Conservation (phyloP, 2,888 invertebrate species). For the Rapana venosa region DNA sequence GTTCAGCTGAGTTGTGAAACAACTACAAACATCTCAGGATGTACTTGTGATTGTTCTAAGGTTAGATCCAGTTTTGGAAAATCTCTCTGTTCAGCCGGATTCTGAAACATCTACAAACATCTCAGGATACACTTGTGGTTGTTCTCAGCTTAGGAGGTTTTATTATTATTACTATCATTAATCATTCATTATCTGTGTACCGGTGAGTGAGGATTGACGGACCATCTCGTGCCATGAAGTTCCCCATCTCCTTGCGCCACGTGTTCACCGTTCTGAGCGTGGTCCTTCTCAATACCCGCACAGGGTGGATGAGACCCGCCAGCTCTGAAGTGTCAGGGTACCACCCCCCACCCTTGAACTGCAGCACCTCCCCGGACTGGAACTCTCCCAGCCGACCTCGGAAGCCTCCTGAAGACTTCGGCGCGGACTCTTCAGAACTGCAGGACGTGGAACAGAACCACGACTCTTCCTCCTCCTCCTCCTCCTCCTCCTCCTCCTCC, state of each 20-base stretch:
- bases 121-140: too few species aligned
- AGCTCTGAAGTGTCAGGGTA: not conserved
- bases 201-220: not conserved
- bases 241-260: not conserved
- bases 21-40: too few species aligned
- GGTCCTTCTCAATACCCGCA: not conserved
- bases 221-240: slow-evolving; percentile 40
- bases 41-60: too few species aligned
- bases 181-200: not conserved
- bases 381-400: not conserved
- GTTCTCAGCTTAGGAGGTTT: too few species aligned
- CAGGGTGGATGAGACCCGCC: not conserved
- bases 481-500: not conserved
- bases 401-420: not conserved
- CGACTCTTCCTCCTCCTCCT: too few species aligned
- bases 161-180: too few species aligned
- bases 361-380: not conserved
- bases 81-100: too few species aligned
- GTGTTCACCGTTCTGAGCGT: not conserved
- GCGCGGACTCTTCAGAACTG: not conserved
- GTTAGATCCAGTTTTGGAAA: too few species aligned
- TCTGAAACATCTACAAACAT: too few species aligned
- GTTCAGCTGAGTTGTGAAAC: too few species aligned
- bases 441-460: not conserved
- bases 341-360: not conserved